Evolutionary conservation across 2,113 vertebrate genomes (phyloP), one percentile per base, ranked within the genome.

Genomic region (Seriola rivoliana): DNA sequence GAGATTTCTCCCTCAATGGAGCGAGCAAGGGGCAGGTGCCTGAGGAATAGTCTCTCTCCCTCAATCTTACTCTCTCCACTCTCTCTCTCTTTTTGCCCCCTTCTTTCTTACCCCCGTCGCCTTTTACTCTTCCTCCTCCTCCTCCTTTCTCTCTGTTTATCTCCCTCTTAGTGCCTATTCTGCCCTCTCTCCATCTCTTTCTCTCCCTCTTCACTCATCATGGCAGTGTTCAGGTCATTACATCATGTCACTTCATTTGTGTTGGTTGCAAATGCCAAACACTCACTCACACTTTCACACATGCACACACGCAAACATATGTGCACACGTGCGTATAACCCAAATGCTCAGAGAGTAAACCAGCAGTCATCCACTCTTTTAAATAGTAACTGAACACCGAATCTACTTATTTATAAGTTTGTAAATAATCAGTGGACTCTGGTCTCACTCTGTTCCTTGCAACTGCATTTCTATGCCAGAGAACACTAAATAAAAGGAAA

Each of bases 1-100:
- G 85, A 81, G 60, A 91, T 93, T 85, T 92, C 83, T 70, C 78
- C 67, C 75, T 89, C 78, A 78, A n/a, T 73, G 82, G 80, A 90
- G 86, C 68, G 69, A 77, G 34, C 50, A 52, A 62, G 75, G 75
- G 85, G 66, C 82, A 82, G 80, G 78, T 85, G 78, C 72, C 79
- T 69, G 13, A 81, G 83, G 86, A 90, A 77, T 42, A 67, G 4
- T 52, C 63, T 71, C 44, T 57, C 65, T 29, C 29, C 29, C 29
- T 29, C 29, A 29, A 29, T 29, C 29, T 29, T 29, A 2, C 29
- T 29, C 29, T 29, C 29, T 29, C 29, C 29, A 23, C 23, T 29
- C 19, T 59, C 2, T 54, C 42, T 32, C 29, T 48, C 29, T 36
- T 29, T 36, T 36, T 36, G 34, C 34, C 34, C 34, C 34, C n/a